These are phyloP conservation scores for Chanos chanos DNA, from an alignment of 2,797 vertebrate genomes.

Conservation along the genomic window DNA sequence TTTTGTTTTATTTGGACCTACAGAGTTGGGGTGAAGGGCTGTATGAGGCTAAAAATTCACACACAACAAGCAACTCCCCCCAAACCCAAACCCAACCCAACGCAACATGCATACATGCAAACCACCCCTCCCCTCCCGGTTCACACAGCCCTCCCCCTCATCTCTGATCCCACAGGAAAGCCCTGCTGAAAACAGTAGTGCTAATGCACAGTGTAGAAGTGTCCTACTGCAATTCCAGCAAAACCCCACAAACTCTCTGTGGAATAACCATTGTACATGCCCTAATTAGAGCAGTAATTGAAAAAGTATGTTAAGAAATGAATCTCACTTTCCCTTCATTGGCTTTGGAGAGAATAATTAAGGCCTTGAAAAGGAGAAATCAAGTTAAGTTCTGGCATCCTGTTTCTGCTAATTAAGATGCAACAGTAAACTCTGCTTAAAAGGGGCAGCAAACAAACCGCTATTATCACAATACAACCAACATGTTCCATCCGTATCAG, in stretches of 20 bases:
- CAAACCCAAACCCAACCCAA: background rate
- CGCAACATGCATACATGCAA: slow-evolving; percentile 46
- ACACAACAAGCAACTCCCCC: slow-evolving; percentile 60
- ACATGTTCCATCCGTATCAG: no score
- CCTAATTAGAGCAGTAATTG: slow-evolving; percentile 39
- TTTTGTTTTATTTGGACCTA: no score
- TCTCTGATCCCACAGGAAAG: background rate
- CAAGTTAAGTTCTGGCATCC: no score
- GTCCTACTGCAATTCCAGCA: slow-evolving; percentile 10
- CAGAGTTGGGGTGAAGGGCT: slow-evolving; percentile 43
- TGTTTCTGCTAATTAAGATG: no score
- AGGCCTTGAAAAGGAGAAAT: no score
- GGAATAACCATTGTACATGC: slow-evolving; percentile 63
- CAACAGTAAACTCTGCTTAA: no score
- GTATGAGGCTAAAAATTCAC: slow-evolving; percentile 66
- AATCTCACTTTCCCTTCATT: background rate
- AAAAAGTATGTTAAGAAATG: background rate
- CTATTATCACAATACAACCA: no score
- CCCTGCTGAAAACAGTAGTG: background rate
- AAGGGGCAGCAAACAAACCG: no score
- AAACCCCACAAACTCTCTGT: slow-evolving; percentile 34
- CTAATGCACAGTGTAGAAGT: slow-evolving; percentile 13
- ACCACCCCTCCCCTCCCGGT: slow-evolving; percentile 8
- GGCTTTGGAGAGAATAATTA: no score
- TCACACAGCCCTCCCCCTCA: slow-evolving; percentile 54